phyloP scores from a whole-genome alignment of 1,140 invertebrate species.

The Atta texana region DNA sequence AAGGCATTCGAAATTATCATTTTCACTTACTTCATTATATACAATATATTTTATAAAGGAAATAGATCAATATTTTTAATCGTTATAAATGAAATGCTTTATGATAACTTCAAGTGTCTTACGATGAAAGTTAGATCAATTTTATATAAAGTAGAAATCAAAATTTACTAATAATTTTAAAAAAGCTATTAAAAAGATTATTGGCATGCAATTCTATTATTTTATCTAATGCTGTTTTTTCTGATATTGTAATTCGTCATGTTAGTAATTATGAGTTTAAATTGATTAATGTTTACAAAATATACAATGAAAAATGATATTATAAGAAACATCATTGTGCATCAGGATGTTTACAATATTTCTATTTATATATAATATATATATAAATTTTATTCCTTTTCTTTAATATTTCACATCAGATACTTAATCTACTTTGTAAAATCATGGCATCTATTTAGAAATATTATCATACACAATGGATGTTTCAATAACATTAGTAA shows the following conservation, averaged over 20 bases:
- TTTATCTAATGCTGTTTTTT: conserved; percentile 29
- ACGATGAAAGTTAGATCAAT: conserved; percentile 36
- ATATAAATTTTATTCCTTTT: conserved; percentile 39
- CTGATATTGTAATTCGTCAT: conserved; percentile 22
- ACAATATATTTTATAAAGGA: conserved; percentile 3
- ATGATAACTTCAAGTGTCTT: conserved; percentile 24
- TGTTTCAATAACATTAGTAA: conserved; percentile 61
- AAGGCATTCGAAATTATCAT: conserved; percentile 28
- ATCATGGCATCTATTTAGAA: conserved; percentile 64
- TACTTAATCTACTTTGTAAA: conserved; percentile 62
- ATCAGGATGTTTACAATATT: conserved; percentile 42
- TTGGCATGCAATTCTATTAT: conserved; percentile 32
- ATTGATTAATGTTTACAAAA: conserved; percentile 55
- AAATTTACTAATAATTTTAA: conserved; percentile 17
- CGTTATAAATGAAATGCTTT: background rate
- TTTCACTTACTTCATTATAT: background rate
- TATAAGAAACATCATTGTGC: conserved; percentile 55
- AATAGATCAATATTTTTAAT: background rate
- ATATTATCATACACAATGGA: conserved; percentile 64
- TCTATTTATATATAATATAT: conserved; percentile 35
- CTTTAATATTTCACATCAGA: conserved; percentile 34
- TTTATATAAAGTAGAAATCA: conserved; percentile 60
- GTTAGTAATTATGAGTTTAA: conserved; percentile 30
- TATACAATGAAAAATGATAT: conserved; percentile 49
- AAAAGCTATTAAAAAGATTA: conserved; percentile 17